These are phyloP conservation scores for Odontothrips loti DNA, from an alignment of 2,888 invertebrate genomes.

Conservation along the genomic window DNA sequence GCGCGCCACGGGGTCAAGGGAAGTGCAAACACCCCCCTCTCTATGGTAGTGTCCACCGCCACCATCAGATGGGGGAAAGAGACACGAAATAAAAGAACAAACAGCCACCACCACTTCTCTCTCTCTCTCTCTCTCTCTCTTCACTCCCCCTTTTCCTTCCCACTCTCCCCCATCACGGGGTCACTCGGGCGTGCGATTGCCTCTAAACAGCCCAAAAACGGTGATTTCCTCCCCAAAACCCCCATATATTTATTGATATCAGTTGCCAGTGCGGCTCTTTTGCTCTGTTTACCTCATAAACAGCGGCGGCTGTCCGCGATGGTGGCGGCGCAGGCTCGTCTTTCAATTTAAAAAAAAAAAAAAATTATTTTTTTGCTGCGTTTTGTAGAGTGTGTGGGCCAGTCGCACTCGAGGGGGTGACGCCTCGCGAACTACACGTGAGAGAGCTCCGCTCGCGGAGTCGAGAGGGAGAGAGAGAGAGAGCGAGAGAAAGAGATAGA, in stretches of 20 bases:
- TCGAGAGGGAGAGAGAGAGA: background rate
- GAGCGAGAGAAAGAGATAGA: background rate
- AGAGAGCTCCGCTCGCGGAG: too few species aligned
- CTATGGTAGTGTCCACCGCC: too few species aligned
- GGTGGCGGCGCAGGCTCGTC: background rate
- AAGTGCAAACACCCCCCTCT: background rate
- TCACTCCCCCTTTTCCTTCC: background rate
- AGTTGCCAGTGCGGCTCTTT: background rate
- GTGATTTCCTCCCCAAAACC: constrained; percentile 22
- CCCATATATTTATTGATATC: constrained; percentile 23
- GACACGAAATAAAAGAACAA: background rate
- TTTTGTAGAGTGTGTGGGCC: background rate
- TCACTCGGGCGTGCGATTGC: constrained; percentile 12
- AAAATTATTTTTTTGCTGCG: background rate
- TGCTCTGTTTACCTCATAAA: constrained; percentile 23
- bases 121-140: background rate
- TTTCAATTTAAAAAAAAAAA: background rate
- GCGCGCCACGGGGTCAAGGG: background rate
- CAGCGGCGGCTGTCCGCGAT: background rate
- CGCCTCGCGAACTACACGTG: background rate
- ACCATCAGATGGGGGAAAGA: too few species aligned
- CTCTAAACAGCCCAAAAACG: constrained; percentile 23
- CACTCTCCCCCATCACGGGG: background rate
- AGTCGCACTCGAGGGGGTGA: background rate
- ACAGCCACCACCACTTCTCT: background rate